These are phyloP conservation scores for Trachelus tabidus DNA, from an alignment of 2,888 invertebrate genomes.

Conservation along the genomic window DNA sequence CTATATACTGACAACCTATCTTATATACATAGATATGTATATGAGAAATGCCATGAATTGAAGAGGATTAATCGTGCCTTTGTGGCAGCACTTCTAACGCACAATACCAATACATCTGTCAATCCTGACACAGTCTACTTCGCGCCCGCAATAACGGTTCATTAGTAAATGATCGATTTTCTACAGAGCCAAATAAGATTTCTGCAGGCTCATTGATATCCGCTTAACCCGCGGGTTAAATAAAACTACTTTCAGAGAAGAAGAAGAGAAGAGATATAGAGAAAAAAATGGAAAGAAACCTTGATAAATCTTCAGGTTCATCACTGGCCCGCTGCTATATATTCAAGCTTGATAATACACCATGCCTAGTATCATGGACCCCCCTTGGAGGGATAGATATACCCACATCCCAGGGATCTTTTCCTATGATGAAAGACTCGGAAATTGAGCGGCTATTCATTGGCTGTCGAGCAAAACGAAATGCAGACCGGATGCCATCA, in stretches of 20 bases:
- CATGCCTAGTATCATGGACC: not conserved
- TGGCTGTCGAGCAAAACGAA: not conserved
- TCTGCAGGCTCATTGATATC: conserved; percentile 39
- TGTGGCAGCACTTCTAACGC: not conserved
- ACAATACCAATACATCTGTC: not conserved
- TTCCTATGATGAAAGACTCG: not conserved
- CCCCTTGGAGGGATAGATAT: not conserved
- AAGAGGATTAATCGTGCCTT: not conserved
- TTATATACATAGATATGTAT: not conserved
- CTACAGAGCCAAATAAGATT: conserved; percentile 46
- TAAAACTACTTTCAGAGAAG: not conserved
- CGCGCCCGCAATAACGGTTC: conserved; percentile 45
- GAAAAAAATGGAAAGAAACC: not conserved
- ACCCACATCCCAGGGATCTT: not conserved
- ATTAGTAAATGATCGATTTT: conserved; percentile 30
- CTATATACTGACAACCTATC: not conserved
- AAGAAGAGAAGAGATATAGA: not conserved
- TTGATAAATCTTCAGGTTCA: not conserved
- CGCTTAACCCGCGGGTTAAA: conserved; percentile 6
- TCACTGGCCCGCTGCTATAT: not conserved
- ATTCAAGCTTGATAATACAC: not conserved
- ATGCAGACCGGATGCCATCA: not conserved
- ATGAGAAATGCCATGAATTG: not conserved
- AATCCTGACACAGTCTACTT: conserved; percentile 7
- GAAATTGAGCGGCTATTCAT: not conserved